Conservation (phyloP, 2,113 vertebrate species). For the Abramis brama region DNA sequence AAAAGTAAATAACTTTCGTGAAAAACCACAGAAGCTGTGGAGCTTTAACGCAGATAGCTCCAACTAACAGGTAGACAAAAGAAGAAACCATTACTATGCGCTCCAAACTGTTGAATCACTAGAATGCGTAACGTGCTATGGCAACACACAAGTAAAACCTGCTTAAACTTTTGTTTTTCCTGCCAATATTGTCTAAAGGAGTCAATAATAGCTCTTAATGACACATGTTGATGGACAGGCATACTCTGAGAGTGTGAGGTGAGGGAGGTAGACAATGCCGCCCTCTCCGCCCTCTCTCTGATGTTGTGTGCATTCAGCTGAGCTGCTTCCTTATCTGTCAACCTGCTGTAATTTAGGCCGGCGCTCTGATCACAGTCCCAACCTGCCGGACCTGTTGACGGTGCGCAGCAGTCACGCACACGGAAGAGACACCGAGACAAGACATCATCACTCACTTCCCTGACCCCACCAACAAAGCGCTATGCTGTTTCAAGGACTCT, state of each 20-base stretch:
- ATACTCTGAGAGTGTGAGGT: constrained; percentile 14
- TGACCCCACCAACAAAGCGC: constrained; percentile 12
- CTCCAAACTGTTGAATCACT: background rate
- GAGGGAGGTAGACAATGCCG: constrained; percentile 11
- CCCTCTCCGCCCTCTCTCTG: constrained; percentile 38
- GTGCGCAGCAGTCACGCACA: constrained; percentile 34
- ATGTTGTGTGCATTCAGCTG: constrained; percentile 32
- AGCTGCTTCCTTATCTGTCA: constrained; percentile 54
- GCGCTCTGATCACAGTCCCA: constrained; percentile 44
- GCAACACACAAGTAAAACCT: constrained; percentile 30
- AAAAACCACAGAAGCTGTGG: constrained; percentile 19
- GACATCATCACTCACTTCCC: constrained; percentile 36
- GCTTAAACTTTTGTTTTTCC: constrained; percentile 23
- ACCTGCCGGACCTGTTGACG: constrained; percentile 52
- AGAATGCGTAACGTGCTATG: background rate
- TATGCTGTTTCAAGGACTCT: constrained; percentile 24
- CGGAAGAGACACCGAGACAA: constrained; percentile 12
- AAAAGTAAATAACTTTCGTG: constrained; percentile 52
- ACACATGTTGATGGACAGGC: constrained; percentile 43
- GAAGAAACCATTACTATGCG: background rate
- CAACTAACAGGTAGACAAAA: constrained; percentile 7
- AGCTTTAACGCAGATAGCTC: constrained; percentile 16
- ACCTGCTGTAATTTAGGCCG: constrained; percentile 44
- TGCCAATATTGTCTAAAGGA: constrained; percentile 11
- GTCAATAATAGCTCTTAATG: constrained; percentile 30